Conservation (phyloP, 2,888 invertebrate species). For the Mycalesis mineus region DNA sequence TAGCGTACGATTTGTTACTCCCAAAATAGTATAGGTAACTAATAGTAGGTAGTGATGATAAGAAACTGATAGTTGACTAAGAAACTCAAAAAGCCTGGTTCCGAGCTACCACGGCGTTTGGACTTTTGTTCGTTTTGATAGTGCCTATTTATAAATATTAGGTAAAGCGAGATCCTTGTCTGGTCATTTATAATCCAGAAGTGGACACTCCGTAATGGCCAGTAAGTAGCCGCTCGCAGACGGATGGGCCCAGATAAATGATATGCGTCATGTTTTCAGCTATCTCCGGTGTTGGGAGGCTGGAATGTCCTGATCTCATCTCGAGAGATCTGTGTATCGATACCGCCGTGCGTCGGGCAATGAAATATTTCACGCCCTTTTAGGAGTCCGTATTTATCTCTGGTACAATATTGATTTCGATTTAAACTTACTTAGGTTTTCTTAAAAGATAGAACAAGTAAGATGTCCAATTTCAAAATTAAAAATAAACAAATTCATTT, state of each 20-base stretch:
- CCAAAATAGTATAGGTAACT: no score
- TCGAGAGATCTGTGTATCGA: conserved; percentile 22
- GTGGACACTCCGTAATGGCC: conserved; percentile 11
- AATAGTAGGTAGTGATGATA: no score
- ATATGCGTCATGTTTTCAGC: conserved; percentile 25
- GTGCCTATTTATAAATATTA: conserved; percentile 2
- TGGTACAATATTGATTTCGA: background rate
- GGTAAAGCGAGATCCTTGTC: conserved; percentile 1
- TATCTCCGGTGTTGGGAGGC: conserved; percentile 47
- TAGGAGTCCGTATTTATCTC: conserved; percentile 5
- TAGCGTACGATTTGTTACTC: no score
- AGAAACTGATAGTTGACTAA: background rate
- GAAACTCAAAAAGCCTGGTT: background rate
- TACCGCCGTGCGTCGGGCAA: conserved; percentile 50
- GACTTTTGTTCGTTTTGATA: background rate
- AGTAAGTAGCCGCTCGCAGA: conserved; percentile 28
- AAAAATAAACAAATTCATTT: no score
- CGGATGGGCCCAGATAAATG: conserved; percentile 30
- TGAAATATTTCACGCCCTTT: conserved; percentile 37
- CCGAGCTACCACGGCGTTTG: background rate
- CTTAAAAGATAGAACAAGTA: background rate
- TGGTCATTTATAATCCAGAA: conserved; percentile 12
- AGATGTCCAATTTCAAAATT: no score
- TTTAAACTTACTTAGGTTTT: background rate
- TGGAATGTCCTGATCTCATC: conserved; percentile 28